These are phyloP conservation scores for Desmodus rotundus DNA, from an alignment of 2,113 vertebrate genomes.

Conservation along the genomic window DNA sequence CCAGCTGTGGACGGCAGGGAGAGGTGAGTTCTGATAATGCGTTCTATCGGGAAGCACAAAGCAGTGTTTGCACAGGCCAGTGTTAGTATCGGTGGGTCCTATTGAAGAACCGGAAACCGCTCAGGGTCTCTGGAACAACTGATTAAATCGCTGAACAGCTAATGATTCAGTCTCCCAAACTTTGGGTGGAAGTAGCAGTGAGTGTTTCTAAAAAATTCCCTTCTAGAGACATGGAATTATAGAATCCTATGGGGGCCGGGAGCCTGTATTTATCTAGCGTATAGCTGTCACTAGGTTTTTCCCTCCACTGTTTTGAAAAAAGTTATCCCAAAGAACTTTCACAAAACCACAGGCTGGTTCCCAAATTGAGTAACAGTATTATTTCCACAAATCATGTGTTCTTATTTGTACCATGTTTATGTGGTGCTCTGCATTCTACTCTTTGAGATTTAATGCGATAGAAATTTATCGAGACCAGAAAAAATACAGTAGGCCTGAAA, in stretches of 20 bases:
- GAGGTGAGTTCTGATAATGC: neutral
- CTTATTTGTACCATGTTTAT: neutral
- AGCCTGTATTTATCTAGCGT: neutral
- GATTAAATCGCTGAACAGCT: neutral
- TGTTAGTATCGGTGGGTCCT: neutral
- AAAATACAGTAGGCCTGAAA: neutral
- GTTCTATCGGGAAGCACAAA: neutral
- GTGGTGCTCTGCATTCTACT: neutral
- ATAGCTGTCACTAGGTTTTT: neutral
- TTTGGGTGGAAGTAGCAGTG: neutral
- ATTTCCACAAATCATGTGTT: neutral
- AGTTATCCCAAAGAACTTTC: neutral
- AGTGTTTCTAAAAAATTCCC: neutral
- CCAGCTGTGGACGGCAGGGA: neutral
- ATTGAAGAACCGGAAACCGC: neutral
- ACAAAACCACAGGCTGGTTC: neutral
- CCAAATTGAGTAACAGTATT: neutral
- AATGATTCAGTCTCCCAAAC: neutral
- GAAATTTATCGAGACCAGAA: slow-evolving; percentile 3
- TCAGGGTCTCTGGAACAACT: neutral
- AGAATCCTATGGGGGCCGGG: neutral
- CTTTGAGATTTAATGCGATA: neutral
- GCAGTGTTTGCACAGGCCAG: neutral
- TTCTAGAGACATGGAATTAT: neutral
- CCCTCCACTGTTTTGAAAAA: neutral